These are phyloP conservation scores for Zaprionus ornatus DNA, from an alignment of 1,140 invertebrate genomes.

Conservation along the genomic window DNA sequence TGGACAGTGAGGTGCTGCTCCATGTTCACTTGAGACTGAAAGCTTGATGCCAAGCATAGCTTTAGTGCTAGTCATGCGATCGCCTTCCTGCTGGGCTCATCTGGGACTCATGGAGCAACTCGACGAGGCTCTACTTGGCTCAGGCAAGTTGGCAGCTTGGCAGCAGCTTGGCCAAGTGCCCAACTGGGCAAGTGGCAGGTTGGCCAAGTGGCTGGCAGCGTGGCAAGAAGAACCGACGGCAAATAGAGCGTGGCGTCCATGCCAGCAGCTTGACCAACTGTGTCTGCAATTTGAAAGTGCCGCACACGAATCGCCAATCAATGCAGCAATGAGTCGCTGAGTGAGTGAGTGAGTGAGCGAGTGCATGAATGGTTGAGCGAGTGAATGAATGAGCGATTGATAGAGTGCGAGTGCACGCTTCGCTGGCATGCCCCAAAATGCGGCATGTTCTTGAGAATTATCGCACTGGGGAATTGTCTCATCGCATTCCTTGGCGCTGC, in stretches of 20 bases:
- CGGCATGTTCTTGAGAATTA: slow-evolving; percentile 29
- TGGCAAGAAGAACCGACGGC: slow-evolving; percentile 37
- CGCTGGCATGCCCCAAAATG: slow-evolving; percentile 10
- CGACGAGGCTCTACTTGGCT: not conserved
- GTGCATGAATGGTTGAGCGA: not conserved
- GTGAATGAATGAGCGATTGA: not conserved
- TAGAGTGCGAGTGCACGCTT: not conserved
- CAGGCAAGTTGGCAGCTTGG: slow-evolving; percentile 8
- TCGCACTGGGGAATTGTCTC: slow-evolving; percentile 31
- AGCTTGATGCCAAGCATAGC: not conserved
- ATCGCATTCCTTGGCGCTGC: slow-evolving; percentile 19
- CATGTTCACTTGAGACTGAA: not conserved
- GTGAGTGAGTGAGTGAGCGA: not conserved
- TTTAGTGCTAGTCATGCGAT: not conserved
- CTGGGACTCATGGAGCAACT: not conserved
- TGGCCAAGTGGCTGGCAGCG: slow-evolving; percentile 7
- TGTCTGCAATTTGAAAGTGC: slow-evolving; percentile 66
- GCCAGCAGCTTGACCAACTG: slow-evolving; percentile 65
- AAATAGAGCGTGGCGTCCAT: slow-evolving; percentile 70
- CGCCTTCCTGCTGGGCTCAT: not conserved
- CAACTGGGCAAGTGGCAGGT: slow-evolving; percentile 5
- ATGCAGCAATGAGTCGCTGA: slow-evolving; percentile 10
- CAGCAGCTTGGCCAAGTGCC: slow-evolving; percentile 9
- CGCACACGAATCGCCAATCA: slow-evolving; percentile 25
- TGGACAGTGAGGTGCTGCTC: not conserved